Conservation (phyloP, 2,888 invertebrate species). For the Candidula unifasciata region DNA sequence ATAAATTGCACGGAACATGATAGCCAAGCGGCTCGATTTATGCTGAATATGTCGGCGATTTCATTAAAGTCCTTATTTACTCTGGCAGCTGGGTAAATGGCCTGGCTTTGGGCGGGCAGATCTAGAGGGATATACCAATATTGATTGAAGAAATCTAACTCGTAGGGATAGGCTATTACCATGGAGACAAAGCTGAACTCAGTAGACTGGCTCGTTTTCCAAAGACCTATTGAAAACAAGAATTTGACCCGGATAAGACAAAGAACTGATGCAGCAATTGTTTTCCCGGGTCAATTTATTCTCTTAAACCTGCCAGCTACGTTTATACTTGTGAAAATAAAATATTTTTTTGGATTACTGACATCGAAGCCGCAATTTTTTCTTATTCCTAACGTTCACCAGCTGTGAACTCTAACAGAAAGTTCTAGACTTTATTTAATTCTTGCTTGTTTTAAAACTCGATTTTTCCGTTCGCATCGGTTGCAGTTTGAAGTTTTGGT, state of each 20-base stretch:
- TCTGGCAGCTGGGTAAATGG: constrained; percentile 55
- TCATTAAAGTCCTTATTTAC: constrained; percentile 60
- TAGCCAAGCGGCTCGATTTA: constrained; percentile 48
- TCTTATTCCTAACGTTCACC: too few relatives aligned
- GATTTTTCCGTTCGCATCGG: too few relatives aligned
- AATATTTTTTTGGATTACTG: too few relatives aligned
- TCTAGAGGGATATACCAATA: constrained; percentile 58
- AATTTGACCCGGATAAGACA: not conserved
- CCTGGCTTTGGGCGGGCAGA: constrained; percentile 36
- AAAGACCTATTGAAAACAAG: not conserved
- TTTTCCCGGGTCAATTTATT: not conserved
- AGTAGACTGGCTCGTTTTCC: not conserved
- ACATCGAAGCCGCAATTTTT: too few relatives aligned
- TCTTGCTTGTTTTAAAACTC: too few relatives aligned
- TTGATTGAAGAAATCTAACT: constrained; percentile 58
- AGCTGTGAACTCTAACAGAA: too few relatives aligned
- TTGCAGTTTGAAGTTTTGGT: too few relatives aligned
- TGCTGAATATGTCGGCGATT: constrained; percentile 58
- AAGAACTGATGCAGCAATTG: not conserved
- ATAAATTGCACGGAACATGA: constrained; percentile 45
- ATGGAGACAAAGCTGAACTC: constrained; percentile 36
- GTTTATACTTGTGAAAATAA: too few relatives aligned
- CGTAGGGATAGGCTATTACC: constrained; percentile 47
- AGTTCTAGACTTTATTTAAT: too few relatives aligned
- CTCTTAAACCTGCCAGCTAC: not conserved